A percentile compares a stretch with the other conserved stretches of the same genome.
Conservation (phyloP, 2,888 invertebrate genomes). For the Lasioglossum oenotherae region DNA sequence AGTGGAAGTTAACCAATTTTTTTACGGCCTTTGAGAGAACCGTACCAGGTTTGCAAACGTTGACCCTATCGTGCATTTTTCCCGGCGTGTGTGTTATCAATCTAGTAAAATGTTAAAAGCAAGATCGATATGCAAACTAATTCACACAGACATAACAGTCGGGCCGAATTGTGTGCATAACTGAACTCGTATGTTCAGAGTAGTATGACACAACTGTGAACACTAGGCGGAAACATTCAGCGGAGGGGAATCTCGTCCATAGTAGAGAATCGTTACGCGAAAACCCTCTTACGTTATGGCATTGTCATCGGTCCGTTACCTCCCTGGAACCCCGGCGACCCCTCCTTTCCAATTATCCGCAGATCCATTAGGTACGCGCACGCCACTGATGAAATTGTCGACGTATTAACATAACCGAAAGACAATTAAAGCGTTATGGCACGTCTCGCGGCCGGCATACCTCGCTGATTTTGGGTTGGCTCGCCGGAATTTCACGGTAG, state of each 20-base stretch:
- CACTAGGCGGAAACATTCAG: slow-evolving; percentile 44
- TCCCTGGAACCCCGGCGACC: slow-evolving; percentile 46
- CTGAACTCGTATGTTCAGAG: slow-evolving; percentile 15
- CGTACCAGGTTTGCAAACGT: background rate
- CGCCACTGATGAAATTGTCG: slow-evolving; percentile 78
- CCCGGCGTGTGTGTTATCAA: background rate
- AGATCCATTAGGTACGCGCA: slow-evolving; percentile 79
- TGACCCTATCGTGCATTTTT: background rate
- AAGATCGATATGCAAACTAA: slow-evolving; percentile 22
- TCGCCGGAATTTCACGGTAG: slow-evolving; percentile 44
- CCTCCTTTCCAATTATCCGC: slow-evolving; percentile 77
- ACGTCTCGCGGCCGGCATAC: slow-evolving; percentile 35
- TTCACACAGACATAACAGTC: slow-evolving; percentile 29
- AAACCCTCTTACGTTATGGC: slow-evolving; percentile 70
- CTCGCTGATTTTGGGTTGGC: slow-evolving; percentile 45
- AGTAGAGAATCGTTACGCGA: slow-evolving; percentile 66
- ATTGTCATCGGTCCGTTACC: slow-evolving; percentile 71
- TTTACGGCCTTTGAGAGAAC: background rate
- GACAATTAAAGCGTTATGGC: slow-evolving; percentile 76
- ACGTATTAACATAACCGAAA: slow-evolving; percentile 81
- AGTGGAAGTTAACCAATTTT: background rate
- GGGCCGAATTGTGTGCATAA: slow-evolving; percentile 4
- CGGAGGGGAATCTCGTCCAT: slow-evolving; percentile 48
- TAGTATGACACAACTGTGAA: slow-evolving; percentile 14
- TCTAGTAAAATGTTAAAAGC: background rate